phyloP scores from a whole-genome alignment of 2,888 invertebrate species.

The Noctua comes region DNA sequence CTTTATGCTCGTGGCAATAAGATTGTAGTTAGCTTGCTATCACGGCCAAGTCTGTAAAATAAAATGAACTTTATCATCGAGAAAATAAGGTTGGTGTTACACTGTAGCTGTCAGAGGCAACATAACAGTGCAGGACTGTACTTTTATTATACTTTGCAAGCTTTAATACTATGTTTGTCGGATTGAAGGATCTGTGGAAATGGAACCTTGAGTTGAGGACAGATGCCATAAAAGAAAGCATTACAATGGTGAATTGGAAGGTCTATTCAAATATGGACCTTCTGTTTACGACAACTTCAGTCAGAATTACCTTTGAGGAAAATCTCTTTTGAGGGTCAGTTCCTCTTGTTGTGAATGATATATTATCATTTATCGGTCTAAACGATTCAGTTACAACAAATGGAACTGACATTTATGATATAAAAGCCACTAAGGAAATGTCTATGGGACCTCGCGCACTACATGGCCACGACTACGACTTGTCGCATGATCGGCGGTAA shows the following conservation, averaged over 20 bases:
- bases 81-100: not conserved
- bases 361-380: not conserved
- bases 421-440: not conserved
- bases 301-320: not conserved
- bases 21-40: not conserved
- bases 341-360: conserved; percentile 1
- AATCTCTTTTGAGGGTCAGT: not conserved
- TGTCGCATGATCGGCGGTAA: too few relatives aligned
- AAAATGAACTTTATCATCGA: not conserved
- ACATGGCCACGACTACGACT: too few relatives aligned
- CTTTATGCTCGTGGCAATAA: not conserved
- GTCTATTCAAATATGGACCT: conserved; percentile 34
- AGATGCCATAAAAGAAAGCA: conserved; percentile 12
- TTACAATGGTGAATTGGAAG: conserved; percentile 17
- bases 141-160: conserved; percentile 15
- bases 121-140: not conserved
- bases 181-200: conserved; percentile 36
- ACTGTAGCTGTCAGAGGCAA: not conserved
- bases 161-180: conserved; percentile 11
- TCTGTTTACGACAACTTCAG: conserved; percentile 2
- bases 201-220: conserved; percentile 35
- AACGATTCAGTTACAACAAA: not conserved
- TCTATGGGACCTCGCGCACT: too few relatives aligned
- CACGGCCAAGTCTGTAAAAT: not conserved
- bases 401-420: not conserved